phyloP scores from a whole-genome alignment of 2,797 vertebrate species.

The Sebastes ruberrimus region DNA sequence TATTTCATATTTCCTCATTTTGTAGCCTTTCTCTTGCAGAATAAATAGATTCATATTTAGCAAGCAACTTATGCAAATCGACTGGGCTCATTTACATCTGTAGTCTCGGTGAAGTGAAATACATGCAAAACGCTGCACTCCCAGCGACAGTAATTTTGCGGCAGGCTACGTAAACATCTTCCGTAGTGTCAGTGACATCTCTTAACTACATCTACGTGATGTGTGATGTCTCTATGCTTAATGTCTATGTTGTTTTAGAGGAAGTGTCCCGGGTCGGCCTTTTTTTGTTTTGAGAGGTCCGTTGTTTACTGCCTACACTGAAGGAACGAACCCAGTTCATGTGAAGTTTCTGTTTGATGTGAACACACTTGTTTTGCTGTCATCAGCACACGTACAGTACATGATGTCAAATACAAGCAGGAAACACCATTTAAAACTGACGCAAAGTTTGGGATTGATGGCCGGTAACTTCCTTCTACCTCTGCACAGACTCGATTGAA shows the following conservation, averaged over 20 bases:
- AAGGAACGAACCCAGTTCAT: neutral
- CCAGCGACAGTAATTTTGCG: neutral
- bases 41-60: neutral
- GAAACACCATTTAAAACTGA: neutral
- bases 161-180: too few relatives aligned
- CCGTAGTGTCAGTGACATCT: neutral
- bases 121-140: neutral
- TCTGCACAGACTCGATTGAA: too few relatives aligned
- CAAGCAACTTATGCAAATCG: neutral
- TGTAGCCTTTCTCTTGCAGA: too few relatives aligned
- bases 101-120: neutral
- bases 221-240: neutral
- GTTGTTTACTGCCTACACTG: neutral
- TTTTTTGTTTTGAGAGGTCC: neutral
- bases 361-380: conserved; percentile 21
- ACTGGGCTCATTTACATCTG: neutral
- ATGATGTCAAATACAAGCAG: neutral
- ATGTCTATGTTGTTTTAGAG: neutral
- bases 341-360: conserved; percentile 20
- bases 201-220: neutral
- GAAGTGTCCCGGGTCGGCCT: neutral
- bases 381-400: conserved; percentile 15
- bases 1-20: too few relatives aligned
- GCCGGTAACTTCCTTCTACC: too few relatives aligned
- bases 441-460: neutral